phyloP scores from a whole-genome alignment of 1,140 invertebrate species.

The Drosophila asahinai region DNA sequence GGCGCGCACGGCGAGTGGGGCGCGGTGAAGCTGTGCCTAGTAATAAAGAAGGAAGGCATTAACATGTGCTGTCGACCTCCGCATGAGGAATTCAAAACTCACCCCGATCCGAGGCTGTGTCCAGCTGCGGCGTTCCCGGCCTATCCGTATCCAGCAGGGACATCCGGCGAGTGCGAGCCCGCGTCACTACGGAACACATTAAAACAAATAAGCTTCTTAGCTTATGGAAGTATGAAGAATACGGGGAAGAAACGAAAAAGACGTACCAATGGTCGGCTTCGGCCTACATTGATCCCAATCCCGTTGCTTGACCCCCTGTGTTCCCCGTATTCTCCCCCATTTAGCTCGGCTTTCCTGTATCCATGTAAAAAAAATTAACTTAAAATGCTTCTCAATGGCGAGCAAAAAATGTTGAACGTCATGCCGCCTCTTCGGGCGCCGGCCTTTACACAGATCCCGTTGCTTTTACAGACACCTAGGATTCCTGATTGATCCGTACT shows the following conservation, averaged over 20 bases:
- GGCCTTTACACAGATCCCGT: not conserved
- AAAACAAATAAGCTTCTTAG: not conserved
- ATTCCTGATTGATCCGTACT: not conserved
- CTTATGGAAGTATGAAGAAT: not conserved
- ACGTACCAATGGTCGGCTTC: not conserved
- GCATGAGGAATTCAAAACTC: slow-evolving; percentile 6
- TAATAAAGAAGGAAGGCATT: not conserved
- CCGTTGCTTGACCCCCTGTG: slow-evolving; percentile 11
- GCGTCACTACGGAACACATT: slow-evolving; percentile 51
- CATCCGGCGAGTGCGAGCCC: slow-evolving; percentile 63
- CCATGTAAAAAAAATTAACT: not conserved
- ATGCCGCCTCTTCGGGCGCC: not conserved
- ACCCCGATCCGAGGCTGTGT: slow-evolving; percentile 56
- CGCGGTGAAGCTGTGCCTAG: slow-evolving; percentile 59
- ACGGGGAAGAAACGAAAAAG: too few species aligned
- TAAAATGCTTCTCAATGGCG: not conserved
- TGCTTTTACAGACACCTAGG: not conserved
- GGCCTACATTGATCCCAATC: slow-evolving; percentile 3
- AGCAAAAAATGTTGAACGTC: not conserved
- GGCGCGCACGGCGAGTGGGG: slow-evolving; percentile 50
- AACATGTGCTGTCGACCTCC: not conserved
- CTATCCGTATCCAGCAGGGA: slow-evolving; percentile 63
- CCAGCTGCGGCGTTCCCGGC: slow-evolving; percentile 62
- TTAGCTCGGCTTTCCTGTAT: not conserved
- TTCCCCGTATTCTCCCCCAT: slow-evolving; percentile 24